These are phyloP conservation scores for Sebastes diaconus DNA, from an alignment of 2,797 vertebrate genomes.

Conservation along the genomic window DNA sequence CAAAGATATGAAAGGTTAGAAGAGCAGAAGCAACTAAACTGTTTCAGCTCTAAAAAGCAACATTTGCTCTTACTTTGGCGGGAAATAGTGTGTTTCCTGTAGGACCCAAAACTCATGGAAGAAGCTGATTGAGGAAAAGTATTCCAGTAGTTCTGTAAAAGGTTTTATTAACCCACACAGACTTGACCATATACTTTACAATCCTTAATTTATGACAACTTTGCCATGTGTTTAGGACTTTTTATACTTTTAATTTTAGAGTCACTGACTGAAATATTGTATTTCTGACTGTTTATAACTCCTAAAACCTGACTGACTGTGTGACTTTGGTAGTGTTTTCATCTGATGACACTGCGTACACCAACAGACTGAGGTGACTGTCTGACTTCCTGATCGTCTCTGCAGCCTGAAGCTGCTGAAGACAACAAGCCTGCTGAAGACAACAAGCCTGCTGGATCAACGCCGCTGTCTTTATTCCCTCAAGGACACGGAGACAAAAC, in stretches of 20 bases:
- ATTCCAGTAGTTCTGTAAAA: background rate
- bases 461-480: background rate
- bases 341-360: background rate
- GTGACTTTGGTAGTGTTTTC: background rate
- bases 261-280: background rate
- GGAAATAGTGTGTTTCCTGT: background rate
- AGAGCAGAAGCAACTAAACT: background rate
- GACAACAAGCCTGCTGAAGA: background rate
- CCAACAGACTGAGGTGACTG: background rate
- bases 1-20: background rate
- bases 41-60: background rate
- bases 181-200: background rate
- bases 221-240: background rate
- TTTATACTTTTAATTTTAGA: background rate
- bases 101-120: background rate
- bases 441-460: background rate
- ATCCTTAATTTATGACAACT: too few species aligned
- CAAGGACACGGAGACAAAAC: constrained; percentile 18
- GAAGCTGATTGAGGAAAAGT: background rate
- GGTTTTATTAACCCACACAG: background rate
- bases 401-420: background rate
- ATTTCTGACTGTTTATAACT: background rate
- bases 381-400: background rate
- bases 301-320: background rate
- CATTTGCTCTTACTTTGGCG: background rate